phyloP scores from a whole-genome alignment of 2,888 invertebrate genomes.

The Theretra japonica region DNA sequence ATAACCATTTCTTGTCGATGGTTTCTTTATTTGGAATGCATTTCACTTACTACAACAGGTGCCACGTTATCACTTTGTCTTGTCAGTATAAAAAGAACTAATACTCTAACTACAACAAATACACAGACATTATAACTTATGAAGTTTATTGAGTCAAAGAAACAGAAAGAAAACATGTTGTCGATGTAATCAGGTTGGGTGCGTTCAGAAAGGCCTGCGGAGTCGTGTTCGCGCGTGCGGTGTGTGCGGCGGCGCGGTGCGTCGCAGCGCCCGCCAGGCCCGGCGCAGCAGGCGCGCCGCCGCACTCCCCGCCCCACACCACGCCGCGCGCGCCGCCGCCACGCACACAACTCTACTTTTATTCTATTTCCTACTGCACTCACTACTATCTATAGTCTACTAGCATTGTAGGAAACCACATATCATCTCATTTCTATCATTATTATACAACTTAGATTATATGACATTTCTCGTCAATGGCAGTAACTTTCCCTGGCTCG shows the following conservation, averaged over 20 bases:
- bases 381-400: too few species aligned
- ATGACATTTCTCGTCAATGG: too few species aligned
- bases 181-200: not conserved
- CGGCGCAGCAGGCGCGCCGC: slow-evolving; percentile 32
- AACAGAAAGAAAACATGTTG: slow-evolving; percentile 39
- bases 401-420: too few species aligned
- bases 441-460: too few species aligned
- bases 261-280: slow-evolving; percentile 31
- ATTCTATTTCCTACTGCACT: slow-evolving; percentile 1
- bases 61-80: too few species aligned
- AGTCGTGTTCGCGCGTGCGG: slow-evolving; percentile 24
- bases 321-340: slow-evolving; percentile 36
- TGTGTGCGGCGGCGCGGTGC: slow-evolving; percentile 28
- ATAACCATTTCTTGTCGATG: too few species aligned
- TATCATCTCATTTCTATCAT: too few species aligned
- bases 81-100: not conserved
- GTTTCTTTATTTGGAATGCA: too few species aligned
- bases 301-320: slow-evolving; percentile 30
- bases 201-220: slow-evolving; percentile 32
- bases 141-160: slow-evolving; percentile 46
- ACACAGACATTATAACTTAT: not conserved
- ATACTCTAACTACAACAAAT: slow-evolving; percentile 34
- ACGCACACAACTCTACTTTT: slow-evolving; percentile 31
- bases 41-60: too few species aligned
- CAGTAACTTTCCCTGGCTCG: too few species aligned